Conservation (phyloP, 2,797 vertebrate genomes). For the Odontamblyopus lacepedii region DNA sequence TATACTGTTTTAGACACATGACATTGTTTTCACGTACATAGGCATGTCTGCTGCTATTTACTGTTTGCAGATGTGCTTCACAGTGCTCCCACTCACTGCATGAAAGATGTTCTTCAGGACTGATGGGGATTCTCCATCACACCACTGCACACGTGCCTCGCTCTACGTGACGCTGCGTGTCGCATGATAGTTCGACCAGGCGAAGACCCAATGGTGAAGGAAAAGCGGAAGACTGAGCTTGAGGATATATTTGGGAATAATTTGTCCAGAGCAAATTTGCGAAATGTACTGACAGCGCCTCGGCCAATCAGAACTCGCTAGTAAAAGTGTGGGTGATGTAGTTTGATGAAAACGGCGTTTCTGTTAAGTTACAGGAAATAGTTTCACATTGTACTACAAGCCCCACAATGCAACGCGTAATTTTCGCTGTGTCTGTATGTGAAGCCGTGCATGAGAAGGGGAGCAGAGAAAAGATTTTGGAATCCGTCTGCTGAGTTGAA, state of each 20-base stretch:
- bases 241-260: conserved; percentile 17
- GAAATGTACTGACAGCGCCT: conserved; percentile 41
- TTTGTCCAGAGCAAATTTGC: conserved; percentile 37
- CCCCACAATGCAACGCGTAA: conserved; percentile 59
- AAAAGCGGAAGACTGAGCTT: neutral
- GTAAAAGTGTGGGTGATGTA: conserved; percentile 45
- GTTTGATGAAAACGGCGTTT: neutral
- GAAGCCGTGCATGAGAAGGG: conserved; percentile 26
- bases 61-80: conserved; percentile 1
- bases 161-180: conserved; percentile 38
- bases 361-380: rapidly evolving
- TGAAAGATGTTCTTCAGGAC: neutral
- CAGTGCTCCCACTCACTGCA: neutral
- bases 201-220: conserved; percentile 46
- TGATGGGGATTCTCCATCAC: conserved; percentile 32
- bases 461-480: conserved; percentile 58
- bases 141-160: conserved; percentile 47
- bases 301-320: conserved; percentile 28
- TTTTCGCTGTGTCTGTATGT: conserved; percentile 28
- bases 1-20: neutral
- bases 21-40: neutral
- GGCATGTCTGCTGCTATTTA: neutral
- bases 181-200: conserved; percentile 46
- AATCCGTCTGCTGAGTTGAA: conserved; percentile 65
- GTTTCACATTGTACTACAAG: conserved; percentile 44